Evolutionary conservation across 2,888 invertebrate genomes (phyloP).

Genomic region (Gandaritis pyraliata): DNA sequence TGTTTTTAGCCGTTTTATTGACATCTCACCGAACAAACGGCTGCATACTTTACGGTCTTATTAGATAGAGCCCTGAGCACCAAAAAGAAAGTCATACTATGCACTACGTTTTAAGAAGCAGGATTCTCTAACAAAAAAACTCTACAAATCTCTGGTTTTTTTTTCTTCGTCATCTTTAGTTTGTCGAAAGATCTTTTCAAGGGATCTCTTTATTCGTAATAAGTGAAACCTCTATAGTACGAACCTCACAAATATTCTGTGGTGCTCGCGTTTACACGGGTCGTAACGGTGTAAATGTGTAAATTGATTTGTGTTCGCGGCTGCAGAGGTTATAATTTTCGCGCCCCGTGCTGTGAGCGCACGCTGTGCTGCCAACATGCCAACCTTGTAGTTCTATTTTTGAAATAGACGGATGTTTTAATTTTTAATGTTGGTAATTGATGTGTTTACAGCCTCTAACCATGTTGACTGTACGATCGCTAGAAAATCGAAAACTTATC

Average conservation of each 20-base stretch:
- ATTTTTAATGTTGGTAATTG: slow-evolving; percentile 25
- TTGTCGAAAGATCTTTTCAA: too few relatives aligned
- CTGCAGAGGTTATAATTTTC: slow-evolving; percentile 75
- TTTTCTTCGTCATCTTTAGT: too few relatives aligned
- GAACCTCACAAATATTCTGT: slow-evolving; percentile 26
- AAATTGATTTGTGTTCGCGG: slow-evolving; percentile 74
- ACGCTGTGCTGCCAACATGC: slow-evolving; percentile 64
- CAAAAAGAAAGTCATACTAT: too few relatives aligned
- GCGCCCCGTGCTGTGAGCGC: slow-evolving; percentile 72
- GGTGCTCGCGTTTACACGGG: slow-evolving; percentile 52
- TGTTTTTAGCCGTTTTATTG: too few relatives aligned
- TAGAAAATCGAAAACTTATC: too few relatives aligned
- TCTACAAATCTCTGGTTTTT: too few relatives aligned
- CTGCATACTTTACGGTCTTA: too few relatives aligned
- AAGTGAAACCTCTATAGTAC: slow-evolving; percentile 10
- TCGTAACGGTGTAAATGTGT: slow-evolving; percentile 66
- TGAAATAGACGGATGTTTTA: slow-evolving; percentile 38
- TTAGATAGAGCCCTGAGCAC: too few relatives aligned
- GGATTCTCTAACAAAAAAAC: too few relatives aligned
- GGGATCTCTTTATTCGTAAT: background rate
- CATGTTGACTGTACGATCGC: too few relatives aligned
- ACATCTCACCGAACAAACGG: too few relatives aligned
- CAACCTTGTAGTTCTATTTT: slow-evolving; percentile 52
- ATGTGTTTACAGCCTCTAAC: background rate
- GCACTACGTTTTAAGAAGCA: too few relatives aligned